phyloP scores from a whole-genome alignment of 2,888 invertebrate genomes.

The Lottia gigantea region DNA sequence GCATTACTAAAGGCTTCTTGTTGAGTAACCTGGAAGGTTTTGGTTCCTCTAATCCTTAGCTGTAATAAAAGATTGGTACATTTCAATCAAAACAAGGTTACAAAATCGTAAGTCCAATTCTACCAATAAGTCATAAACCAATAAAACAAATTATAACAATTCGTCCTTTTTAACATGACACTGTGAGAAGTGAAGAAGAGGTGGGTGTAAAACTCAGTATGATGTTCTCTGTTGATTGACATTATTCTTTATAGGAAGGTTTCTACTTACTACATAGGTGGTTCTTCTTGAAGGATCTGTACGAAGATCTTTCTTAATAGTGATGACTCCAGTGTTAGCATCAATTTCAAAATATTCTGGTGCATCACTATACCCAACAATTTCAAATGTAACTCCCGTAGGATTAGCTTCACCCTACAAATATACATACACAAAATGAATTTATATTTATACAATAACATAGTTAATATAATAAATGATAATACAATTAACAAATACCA shows the following conservation, averaged over 20 bases:
- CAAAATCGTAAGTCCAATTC: too few species aligned
- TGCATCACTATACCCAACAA: slow-evolving; percentile 36
- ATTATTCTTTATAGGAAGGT: too few species aligned
- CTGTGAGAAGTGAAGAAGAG: too few species aligned
- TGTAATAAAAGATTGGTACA: slow-evolving; percentile 15
- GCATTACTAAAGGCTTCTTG: slow-evolving; percentile 41
- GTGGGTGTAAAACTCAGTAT: too few species aligned
- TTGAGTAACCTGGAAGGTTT: slow-evolving; percentile 22
- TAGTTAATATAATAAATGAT: too few species aligned
- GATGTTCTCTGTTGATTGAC: too few species aligned
- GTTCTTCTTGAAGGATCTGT: slow-evolving; percentile 28
- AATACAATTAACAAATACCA: too few species aligned
- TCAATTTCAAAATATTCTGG: slow-evolving; percentile 34
- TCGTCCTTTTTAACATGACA: too few species aligned
- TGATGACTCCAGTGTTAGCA: slow-evolving; percentile 27
- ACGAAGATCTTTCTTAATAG: slow-evolving; percentile 28
- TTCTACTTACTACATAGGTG: slow-evolving; percentile 33
- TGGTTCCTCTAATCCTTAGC: slow-evolving; percentile 29
- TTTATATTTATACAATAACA: too few species aligned
- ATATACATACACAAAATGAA: background rate
- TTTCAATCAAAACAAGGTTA: too few species aligned
- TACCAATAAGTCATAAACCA: too few species aligned
- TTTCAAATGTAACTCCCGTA: slow-evolving; percentile 30
- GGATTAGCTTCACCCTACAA: background rate
- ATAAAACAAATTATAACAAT: too few species aligned